Percentiles rank a stretch among this genome's conserved stretches.
phyloP scores from a whole-genome alignment of 2,797 vertebrate species.

The Psittacula derbiana region DNA sequence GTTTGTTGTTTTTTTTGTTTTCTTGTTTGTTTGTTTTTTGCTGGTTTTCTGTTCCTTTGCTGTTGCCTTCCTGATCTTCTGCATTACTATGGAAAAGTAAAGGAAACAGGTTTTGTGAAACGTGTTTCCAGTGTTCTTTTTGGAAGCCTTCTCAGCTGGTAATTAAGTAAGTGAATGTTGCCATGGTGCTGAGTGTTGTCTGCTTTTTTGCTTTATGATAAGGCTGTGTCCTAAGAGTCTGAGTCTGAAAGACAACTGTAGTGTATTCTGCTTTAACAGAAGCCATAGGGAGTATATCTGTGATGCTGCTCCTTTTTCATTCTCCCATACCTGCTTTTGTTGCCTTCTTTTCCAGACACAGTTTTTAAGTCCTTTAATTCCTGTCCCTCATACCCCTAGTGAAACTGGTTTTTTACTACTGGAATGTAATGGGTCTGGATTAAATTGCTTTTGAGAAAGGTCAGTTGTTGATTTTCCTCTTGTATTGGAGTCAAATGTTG shows the following conservation, averaged over 20 bases:
- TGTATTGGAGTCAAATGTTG: neutral
- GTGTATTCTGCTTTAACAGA: neutral
- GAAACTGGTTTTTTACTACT: neutral
- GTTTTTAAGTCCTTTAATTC: neutral
- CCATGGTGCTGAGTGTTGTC: slow-evolving; percentile 11
- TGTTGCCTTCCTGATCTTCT: neutral
- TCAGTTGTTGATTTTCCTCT: neutral
- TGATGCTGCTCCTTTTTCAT: neutral
- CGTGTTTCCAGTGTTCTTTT: neutral
- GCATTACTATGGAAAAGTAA: neutral
- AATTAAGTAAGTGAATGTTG: slow-evolving; percentile 25
- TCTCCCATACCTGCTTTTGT: neutral
- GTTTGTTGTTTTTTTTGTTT: neutral
- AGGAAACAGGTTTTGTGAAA: neutral
- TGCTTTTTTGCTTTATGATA: slow-evolving; percentile 6
- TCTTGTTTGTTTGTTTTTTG: neutral
- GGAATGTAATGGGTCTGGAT: neutral
- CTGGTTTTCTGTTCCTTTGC: neutral
- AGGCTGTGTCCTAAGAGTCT: neutral
- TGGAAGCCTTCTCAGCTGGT: neutral
- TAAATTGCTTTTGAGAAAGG: neutral
- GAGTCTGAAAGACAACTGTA: neutral
- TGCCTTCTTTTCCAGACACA: neutral
- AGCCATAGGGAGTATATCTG: neutral
- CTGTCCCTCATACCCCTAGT: neutral